A percentile compares a stretch with the other conserved stretches of the same genome.
phyloP scores from a whole-genome alignment of 2,113 vertebrate genomes.

The Oryzias woworae region DNA sequence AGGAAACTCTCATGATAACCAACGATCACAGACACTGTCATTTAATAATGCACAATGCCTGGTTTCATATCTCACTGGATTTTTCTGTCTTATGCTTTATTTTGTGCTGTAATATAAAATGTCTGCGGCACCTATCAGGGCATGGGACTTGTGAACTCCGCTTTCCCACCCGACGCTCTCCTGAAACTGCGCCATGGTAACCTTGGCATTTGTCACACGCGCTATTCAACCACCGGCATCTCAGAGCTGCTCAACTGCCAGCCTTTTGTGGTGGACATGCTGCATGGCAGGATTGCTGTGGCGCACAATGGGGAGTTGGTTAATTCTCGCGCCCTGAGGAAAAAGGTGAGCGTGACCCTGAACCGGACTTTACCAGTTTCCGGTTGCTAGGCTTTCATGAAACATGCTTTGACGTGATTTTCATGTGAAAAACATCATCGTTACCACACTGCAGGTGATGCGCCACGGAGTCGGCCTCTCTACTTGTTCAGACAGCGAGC shows the following conservation, averaged over 20 bases:
- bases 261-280: slow-evolving; percentile 96
- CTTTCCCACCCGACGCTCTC: slow-evolving; percentile 89
- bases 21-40: too few species aligned
- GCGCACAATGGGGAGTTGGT: slow-evolving; percentile 96
- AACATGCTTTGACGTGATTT: too few species aligned
- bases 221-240: slow-evolving; percentile 93
- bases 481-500: slow-evolving; percentile 95
- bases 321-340: slow-evolving; percentile 85
- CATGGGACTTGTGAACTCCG: slow-evolving; percentile 92
- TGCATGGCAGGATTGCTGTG: slow-evolving; percentile 95
- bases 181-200: slow-evolving; percentile 90
- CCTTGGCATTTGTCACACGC: slow-evolving; percentile 94
- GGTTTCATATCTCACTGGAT: background rate
- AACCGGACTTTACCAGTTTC: background rate
- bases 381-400: too few species aligned
- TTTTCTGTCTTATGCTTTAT: background rate
- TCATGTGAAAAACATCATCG: too few species aligned
- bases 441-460: slow-evolving; percentile 82
- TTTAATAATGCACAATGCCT: too few species aligned
- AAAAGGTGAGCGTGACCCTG: slow-evolving; percentile 75
- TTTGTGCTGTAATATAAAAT: background rate
- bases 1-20: background rate
- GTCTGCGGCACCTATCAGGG: slow-evolving; percentile 75
- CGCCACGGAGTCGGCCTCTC: slow-evolving; percentile 94
- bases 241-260: slow-evolving; percentile 98